Evolutionary conservation across 2,888 invertebrate genomes (phyloP).

Genomic region (Anarsia innoxiella): DNA sequence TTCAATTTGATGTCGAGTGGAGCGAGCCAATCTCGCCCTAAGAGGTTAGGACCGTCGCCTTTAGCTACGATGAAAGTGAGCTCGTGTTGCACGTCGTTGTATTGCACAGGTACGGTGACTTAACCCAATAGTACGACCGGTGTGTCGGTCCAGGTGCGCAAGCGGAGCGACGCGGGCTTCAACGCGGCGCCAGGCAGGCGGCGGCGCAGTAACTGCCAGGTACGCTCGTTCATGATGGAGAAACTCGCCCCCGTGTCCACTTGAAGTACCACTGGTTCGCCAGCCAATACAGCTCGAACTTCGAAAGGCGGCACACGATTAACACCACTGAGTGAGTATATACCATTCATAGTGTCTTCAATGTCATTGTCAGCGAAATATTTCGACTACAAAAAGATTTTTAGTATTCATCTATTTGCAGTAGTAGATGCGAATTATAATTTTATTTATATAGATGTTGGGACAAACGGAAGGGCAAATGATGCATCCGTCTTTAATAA

Average conservation of each 20-base stretch:
- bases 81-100: background rate
- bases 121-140: background rate
- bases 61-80: background rate
- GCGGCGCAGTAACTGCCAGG: background rate
- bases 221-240: background rate
- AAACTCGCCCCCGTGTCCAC: background rate
- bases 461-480: slow-evolving; percentile 18
- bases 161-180: background rate
- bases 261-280: background rate
- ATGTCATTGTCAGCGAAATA: too few species aligned
- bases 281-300: too few species aligned
- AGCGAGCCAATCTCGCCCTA: background rate
- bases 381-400: slow-evolving; percentile 18
- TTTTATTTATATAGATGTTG: too few species aligned
- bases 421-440: slow-evolving; percentile 18
- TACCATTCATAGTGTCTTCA: too few species aligned
- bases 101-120: background rate
- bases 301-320: background rate
- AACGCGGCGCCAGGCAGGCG: too few species aligned
- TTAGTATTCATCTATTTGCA: slow-evolving; percentile 17
- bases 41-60: background rate
- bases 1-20: background rate
- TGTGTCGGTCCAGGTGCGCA: background rate
- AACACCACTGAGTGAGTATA: too few species aligned
- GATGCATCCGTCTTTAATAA: too few species aligned